These are phyloP conservation scores for Poeciliopsis retropinna DNA, from an alignment of 2,113 vertebrate genomes.

Conservation along the genomic window DNA sequence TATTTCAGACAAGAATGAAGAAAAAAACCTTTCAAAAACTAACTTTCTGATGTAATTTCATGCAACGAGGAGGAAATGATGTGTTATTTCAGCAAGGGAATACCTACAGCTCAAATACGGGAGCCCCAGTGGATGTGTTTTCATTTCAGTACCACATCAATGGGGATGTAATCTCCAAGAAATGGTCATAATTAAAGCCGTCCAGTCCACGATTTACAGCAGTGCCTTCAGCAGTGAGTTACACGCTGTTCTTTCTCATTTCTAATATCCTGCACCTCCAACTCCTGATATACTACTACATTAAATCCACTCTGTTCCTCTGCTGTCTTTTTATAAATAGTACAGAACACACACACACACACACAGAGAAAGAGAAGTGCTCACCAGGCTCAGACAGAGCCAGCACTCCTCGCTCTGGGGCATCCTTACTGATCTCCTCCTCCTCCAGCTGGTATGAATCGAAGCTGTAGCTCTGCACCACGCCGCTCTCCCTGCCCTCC, in stretches of 20 bases:
- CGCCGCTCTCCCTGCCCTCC: constrained; percentile 76
- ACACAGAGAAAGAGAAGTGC: constrained; percentile 19
- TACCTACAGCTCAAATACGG: neutral
- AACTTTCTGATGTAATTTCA: neutral
- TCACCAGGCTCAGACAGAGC: constrained; percentile 89
- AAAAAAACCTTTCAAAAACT: neutral
- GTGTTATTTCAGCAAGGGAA: neutral
- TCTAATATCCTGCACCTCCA: neutral
- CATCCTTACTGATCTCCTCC: constrained; percentile 81
- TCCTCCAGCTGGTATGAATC: constrained; percentile 93
- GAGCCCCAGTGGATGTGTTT: neutral
- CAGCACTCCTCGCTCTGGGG: constrained; percentile 84
- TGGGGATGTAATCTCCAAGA: neutral
- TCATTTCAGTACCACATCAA: neutral
- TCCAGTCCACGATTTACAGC: neutral
- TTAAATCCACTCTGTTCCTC: constrained; percentile 15
- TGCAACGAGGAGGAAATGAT: neutral
- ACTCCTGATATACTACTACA: neutral
- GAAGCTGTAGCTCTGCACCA: constrained; percentile 94
- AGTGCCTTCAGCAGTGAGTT: neutral
- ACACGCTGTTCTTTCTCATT: neutral
- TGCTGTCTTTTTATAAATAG: constrained; percentile 28
- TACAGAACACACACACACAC: neutral
- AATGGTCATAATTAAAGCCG: neutral
- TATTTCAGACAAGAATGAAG: no score